These are phyloP conservation scores for Leptobrachium ailaonicum DNA, from an alignment of 2,113 vertebrate species.

Conservation along the genomic window DNA sequence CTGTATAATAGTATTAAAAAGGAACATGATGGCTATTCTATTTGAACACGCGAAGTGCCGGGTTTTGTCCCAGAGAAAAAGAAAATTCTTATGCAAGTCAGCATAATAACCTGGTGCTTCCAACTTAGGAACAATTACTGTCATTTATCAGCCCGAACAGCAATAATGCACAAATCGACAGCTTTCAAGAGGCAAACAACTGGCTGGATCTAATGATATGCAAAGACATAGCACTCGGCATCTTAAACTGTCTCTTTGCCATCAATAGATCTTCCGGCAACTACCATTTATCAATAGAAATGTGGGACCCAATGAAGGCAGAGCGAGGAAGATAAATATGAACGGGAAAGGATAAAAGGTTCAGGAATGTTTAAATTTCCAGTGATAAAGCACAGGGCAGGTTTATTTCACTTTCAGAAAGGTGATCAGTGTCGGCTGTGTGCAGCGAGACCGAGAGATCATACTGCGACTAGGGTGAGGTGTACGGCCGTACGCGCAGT, in stretches of 20 bases:
- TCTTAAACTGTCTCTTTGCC: conserved; percentile 72
- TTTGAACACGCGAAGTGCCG: conserved; percentile 65
- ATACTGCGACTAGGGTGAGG: too few relatives aligned
- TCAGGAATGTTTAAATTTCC: conserved; percentile 73
- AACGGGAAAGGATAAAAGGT: conserved; percentile 66
- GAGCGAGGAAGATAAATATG: conserved; percentile 76
- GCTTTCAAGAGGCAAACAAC: conserved; percentile 77
- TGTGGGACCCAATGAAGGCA: conserved; percentile 71
- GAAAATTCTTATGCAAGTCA: conserved; percentile 77
- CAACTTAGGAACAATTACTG: conserved; percentile 84
- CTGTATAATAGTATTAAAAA: conserved; percentile 4
- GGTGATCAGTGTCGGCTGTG: conserved; percentile 55
- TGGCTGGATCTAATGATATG: conserved; percentile 77
- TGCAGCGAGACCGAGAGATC: too few relatives aligned
- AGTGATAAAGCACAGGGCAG: conserved; percentile 70
- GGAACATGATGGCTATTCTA: conserved; percentile 60
- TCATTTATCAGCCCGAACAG: conserved; percentile 84
- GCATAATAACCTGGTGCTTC: conserved; percentile 80
- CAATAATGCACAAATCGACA: conserved; percentile 84
- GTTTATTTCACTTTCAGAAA: conserved; percentile 72
- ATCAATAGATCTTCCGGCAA: conserved; percentile 78
- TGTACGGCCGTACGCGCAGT: too few relatives aligned
- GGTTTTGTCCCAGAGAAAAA: conserved; percentile 71
- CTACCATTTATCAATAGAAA: conserved; percentile 80
- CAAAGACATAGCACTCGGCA: conserved; percentile 75